phyloP scores from a whole-genome alignment of 2,888 invertebrate species.

The Chrysolina americana region DNA sequence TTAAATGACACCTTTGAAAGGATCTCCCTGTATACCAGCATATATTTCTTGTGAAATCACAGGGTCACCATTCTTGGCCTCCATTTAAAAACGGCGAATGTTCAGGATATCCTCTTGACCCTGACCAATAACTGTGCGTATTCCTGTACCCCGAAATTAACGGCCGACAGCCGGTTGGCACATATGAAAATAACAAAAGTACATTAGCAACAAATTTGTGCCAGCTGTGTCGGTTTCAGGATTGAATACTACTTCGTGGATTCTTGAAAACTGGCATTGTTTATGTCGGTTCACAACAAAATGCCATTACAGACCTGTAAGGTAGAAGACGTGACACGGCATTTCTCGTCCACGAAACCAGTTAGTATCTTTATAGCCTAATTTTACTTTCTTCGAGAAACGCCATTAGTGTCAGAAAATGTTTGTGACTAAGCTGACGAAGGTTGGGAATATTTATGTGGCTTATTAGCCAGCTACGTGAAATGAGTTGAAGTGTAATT shows the following conservation, averaged over 20 bases:
- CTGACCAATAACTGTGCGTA: neutral
- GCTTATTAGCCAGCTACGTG: neutral
- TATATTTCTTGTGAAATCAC: no score
- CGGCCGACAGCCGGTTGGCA: neutral
- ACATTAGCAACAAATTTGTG: neutral
- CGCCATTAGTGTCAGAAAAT: constrained; percentile 27
- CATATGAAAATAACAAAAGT: constrained; percentile 2
- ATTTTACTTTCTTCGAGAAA: constrained; percentile 37
- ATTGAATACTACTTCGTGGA: neutral
- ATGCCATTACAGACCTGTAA: neutral
- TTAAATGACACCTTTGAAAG: no score
- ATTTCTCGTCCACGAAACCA: constrained; percentile 49
- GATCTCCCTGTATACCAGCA: no score
- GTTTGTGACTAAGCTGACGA: constrained; percentile 22
- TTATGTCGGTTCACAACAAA: neutral
- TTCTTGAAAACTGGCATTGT: neutral
- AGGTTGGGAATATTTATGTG: neutral
- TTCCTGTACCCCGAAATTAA: neutral
- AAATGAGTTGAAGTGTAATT: neutral
- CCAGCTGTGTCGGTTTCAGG: neutral
- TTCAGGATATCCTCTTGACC: constrained; percentile 19
- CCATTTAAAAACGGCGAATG: constrained; percentile 1
- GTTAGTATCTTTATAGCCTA: constrained; percentile 46
- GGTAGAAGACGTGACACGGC: neutral
- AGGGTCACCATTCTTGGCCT: neutral